phyloP scores from a whole-genome alignment of 2,888 invertebrate genomes.

The Eupithecia vulgata region DNA sequence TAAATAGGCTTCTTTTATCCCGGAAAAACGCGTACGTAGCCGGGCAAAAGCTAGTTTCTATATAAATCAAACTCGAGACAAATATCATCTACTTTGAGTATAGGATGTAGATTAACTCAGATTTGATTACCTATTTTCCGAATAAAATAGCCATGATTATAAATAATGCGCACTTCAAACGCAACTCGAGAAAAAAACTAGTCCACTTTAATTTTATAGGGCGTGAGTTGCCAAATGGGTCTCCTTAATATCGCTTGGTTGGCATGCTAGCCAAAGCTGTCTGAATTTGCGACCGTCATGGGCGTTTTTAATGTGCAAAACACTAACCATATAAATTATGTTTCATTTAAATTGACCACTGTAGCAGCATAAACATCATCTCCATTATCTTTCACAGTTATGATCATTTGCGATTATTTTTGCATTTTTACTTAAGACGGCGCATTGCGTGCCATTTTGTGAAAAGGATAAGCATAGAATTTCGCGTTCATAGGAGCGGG shows the following conservation, averaged over 20 bases:
- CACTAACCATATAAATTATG: background rate
- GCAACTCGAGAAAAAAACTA: constrained; percentile 29
- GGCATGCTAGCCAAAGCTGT: constrained; percentile 46
- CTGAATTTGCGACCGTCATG: constrained; percentile 10
- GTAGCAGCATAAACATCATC: background rate
- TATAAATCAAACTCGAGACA: no score
- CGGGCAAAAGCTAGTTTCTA: no score
- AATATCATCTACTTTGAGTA: no score
- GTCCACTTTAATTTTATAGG: constrained; percentile 52
- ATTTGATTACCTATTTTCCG: constrained; percentile 14
- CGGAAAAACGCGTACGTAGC: no score
- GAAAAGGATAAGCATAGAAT: no score
- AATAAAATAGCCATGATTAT: constrained; percentile 25
- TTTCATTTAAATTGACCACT: background rate
- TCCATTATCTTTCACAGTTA: background rate
- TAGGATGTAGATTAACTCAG: background rate
- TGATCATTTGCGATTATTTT: background rate
- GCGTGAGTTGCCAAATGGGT: constrained; percentile 74
- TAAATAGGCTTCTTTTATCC: no score
- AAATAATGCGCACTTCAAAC: constrained; percentile 25
- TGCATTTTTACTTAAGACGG: background rate
- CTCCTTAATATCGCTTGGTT: constrained; percentile 71
- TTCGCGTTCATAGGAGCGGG: no score
- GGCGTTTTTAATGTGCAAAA: constrained; percentile 8
- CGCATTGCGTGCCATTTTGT: no score